phyloP scores from a whole-genome alignment of 2,888 invertebrate genomes.

The Gisinianus flammeolus region DNA sequence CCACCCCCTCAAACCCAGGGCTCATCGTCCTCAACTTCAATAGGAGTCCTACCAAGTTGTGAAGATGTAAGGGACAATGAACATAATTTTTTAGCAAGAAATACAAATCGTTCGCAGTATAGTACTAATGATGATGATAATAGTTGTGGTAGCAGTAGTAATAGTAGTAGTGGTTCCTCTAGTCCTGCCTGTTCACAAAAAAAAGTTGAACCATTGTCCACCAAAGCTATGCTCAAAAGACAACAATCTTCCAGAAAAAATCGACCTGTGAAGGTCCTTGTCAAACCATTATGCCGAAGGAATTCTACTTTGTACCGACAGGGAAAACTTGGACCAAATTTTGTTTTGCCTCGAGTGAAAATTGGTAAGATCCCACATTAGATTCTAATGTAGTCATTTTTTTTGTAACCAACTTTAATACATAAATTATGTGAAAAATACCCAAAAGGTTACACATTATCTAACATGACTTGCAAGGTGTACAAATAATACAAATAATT shows the following conservation, averaged over 20 bases:
- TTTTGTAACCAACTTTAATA: no score
- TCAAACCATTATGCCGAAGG: conserved; percentile 49
- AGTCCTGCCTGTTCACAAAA: not conserved
- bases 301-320: conserved; percentile 54
- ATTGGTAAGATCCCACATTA: conserved; percentile 46
- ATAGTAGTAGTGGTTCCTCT: conserved; percentile 16
- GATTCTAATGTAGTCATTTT: not conserved
- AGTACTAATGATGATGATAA: conserved; percentile 25
- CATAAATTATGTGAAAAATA: no score
- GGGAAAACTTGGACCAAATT: conserved; percentile 55
- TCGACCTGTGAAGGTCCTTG: conserved; percentile 28
- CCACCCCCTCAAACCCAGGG: not conserved
- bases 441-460: no score
- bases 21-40: not conserved
- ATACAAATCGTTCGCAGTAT: not conserved
- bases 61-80: not conserved
- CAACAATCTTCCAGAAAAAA: conserved; percentile 40
- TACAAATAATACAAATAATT: not conserved
- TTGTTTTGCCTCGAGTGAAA: conserved; percentile 54
- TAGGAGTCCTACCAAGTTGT: not conserved
- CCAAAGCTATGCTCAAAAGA: conserved; percentile 31
- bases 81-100: not conserved
- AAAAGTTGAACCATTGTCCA: not conserved
- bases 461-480: no score
- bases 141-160: conserved; percentile 23